Evolutionary conservation across 2,888 invertebrate species (phyloP), one percentile per base, ranked within the genome.

Genomic region (Epistrophella euchroma): DNA sequence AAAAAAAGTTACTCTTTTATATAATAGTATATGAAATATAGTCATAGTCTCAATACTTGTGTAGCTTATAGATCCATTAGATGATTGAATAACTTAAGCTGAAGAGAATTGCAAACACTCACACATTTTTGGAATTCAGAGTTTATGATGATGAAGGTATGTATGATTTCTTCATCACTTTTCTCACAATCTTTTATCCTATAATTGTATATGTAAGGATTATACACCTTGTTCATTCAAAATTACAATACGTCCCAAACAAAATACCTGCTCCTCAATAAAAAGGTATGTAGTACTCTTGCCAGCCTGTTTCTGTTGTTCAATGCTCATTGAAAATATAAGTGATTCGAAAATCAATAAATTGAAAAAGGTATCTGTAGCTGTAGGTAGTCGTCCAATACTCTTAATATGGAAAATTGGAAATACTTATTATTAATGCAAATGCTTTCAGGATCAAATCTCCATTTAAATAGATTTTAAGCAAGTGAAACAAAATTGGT

Each of bases 311-410:
- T 58, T 11, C 28, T 43, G 4, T 17, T 77, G 22, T 70, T 70
- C 43, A 70, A 62, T 43, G 28, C 52, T 47, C 68, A 17, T 56
- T 35, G 28, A 71, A 43, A 28, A 35, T 37, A 55, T 32, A 75
- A 75, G 64, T 66, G 55, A 32, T 40, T 75, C 32, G 9, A 55
- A 75, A 75, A 75, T 75, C 74, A 75, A 75, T 75, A 75, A 45
- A 45, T 75, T 55, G 64, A 64, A 75, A 52, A 64, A 55, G 64
- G 74, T 40, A 32, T 47, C 35, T 13, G 60, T 32, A 9, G 7
- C 28, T 28, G 25, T 25, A 25, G 28, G 28, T 32, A 32, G 4
- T 4, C 17, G 25, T 47, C 10, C 32, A 19, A 11, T 43, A 28
- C 35, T 47, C 47, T 35, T 35, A 35, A 66, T 15, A 35, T 66